Base-by-base conservation (phyloP, 1,140 invertebrate genomes). In the Drosophila sp. region DNA sequence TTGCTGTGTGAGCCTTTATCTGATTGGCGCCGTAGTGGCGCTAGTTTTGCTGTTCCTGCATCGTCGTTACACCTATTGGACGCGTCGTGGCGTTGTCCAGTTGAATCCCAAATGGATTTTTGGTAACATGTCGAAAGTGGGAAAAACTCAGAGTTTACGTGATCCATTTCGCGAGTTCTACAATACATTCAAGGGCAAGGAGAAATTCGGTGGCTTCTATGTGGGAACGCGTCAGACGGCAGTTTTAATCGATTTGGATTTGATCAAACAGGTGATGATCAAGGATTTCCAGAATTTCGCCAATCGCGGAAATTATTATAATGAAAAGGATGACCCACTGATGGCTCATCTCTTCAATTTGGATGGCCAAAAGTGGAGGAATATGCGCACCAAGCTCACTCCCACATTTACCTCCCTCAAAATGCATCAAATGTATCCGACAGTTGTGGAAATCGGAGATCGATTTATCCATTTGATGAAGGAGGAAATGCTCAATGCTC, bases 221-320 rank as follows among this genome's bases (percentile, higher is more conserved):
- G 79, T 80, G 23, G 50, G 72, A 2, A 11, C 69, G 25, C 67
- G 77, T 1, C 55, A 63, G 8, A 75, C 63, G 7, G 66, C 83
- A 0, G 64, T 85, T 7, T 29, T 85, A 27, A 35, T 86, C 2
- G 94, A 95, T 84, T 91, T 94, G 17, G 93, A 94, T 11, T 76
- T 96, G 0, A 93, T 95, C 0, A 94, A 94, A 76, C 80, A 91
- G 32, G 92, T 95, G 8, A 74, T 95, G 58, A 92, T 94, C 1
- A 94, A 93, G 78, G 94, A 95, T 80, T 95, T 94, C 70, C 69
- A 92, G n/a, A 74, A 91, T 35, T 94, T 95, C 68, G 61, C 83
- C 5, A 92, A 93, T 73, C 93, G 93, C 38, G 92, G 92, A 3
- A 74, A 92, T 6, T 82, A 90, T 38, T 91, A 93, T 32, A 92